A percentile compares a stretch with the other conserved stretches of the same genome.
These are phyloP conservation scores for Grallaria varia DNA, from an alignment of 2,113 vertebrate species.

Conservation along the genomic window DNA sequence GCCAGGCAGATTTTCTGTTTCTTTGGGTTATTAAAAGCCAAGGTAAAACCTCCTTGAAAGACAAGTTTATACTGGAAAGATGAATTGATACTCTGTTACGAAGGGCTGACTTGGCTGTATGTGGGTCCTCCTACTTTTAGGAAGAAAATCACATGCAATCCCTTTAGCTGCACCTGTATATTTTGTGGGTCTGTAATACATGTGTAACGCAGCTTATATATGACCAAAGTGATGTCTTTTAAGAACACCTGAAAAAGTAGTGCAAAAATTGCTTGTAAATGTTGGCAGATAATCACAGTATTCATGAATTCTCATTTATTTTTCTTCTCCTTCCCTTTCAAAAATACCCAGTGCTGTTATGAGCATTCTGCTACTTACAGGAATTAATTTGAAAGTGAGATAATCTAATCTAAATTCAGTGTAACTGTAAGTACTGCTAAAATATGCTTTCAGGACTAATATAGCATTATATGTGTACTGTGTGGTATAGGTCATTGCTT, in stretches of 20 bases:
- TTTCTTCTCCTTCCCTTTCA: background rate
- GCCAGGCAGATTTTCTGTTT: background rate
- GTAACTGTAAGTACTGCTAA: constrained; percentile 43
- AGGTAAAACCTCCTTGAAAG: background rate
- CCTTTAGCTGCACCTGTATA: background rate
- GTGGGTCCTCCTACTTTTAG: background rate
- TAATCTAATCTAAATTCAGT: constrained; percentile 37
- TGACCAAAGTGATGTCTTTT: background rate
- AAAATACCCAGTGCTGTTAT: background rate
- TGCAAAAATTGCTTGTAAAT: background rate
- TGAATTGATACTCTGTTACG: background rate
- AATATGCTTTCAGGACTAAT: constrained; percentile 18
- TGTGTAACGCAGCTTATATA: background rate
- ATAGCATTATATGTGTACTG: background rate
- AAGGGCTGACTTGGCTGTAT: background rate
- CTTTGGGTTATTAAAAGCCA: background rate
- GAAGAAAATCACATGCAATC: background rate
- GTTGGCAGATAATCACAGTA: background rate
- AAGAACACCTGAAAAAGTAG: background rate
- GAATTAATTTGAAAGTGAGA: constrained; percentile 31
- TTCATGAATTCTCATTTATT: background rate
- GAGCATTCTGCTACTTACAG: constrained; percentile 24
- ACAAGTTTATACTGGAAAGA: background rate
- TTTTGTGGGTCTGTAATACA: background rate
- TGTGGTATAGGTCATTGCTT: constrained; percentile 7